A percentile compares a stretch with the other conserved stretches of the same genome.
phyloP scores from a whole-genome alignment of 2,797 vertebrate species.

The Acropternis orthonyx region DNA sequence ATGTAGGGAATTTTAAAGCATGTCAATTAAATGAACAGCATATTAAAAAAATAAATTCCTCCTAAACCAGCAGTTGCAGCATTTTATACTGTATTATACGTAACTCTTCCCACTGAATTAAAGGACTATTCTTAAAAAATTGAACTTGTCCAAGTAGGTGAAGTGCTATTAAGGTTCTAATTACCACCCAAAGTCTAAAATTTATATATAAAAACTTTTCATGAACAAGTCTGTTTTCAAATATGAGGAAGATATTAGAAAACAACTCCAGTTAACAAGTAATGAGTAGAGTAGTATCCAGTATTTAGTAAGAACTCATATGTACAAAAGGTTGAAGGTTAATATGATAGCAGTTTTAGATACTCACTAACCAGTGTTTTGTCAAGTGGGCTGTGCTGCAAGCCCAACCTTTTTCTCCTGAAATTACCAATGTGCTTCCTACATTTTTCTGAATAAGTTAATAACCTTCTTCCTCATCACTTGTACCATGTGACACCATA shows the following conservation, averaged over 20 bases:
- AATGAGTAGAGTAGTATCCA: background rate
- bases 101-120: background rate
- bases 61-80: background rate
- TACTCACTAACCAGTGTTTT: background rate
- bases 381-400: background rate
- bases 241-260: background rate
- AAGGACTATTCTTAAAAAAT: background rate
- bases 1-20: background rate
- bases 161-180: background rate
- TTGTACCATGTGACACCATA: background rate
- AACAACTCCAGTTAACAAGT: background rate
- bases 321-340: background rate
- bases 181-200: background rate
- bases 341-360: background rate
- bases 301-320: background rate
- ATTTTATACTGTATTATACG: background rate
- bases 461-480: background rate
- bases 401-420: background rate
- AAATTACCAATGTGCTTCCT: background rate
- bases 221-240: background rate
- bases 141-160: background rate
- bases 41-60: background rate
- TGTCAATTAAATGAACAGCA: background rate
- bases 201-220: background rate
- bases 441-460: background rate